These are phyloP conservation scores for Diplodus sargus DNA, from an alignment of 2,797 vertebrate species.

Conservation along the genomic window DNA sequence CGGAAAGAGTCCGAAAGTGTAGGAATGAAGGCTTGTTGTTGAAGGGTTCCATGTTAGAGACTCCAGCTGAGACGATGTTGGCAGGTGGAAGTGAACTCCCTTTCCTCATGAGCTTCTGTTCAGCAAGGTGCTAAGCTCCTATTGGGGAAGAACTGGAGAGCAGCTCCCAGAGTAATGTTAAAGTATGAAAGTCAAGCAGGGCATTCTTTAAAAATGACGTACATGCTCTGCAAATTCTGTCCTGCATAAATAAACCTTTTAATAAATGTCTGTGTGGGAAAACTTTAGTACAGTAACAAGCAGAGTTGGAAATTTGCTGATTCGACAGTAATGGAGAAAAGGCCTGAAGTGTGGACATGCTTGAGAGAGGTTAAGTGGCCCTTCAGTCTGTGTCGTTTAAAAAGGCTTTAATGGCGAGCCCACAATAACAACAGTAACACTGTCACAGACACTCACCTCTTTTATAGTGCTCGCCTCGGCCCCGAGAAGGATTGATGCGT, in stretches of 20 bases:
- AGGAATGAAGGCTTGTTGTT: conserved; percentile 4
- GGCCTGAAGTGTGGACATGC: conserved; percentile 52
- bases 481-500: conserved; percentile 76
- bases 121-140: conserved; percentile 8
- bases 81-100: conserved; percentile 9
- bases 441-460: conserved; percentile 79
- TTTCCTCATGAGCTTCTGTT: conserved; percentile 21
- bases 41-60: conserved; percentile 2
- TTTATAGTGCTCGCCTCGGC: conserved; percentile 73
- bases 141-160: neutral
- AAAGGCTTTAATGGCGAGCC: conserved; percentile 75
- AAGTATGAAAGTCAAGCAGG: conserved; percentile 8
- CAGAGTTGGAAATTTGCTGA: conserved; percentile 40
- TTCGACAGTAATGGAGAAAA: conserved; percentile 27
- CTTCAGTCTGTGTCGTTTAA: conserved; percentile 73
- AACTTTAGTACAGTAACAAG: conserved; percentile 49
- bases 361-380: conserved; percentile 76
- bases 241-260: conserved; percentile 29
- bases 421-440: conserved; percentile 83
- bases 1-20: conserved; percentile 11
- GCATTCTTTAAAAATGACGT: conserved; percentile 15
- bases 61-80: neutral
- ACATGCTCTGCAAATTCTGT: conserved; percentile 5
- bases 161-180: conserved; percentile 1
- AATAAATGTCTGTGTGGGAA: conserved; percentile 53